Evolutionary conservation across 2,797 vertebrate genomes (phyloP), one percentile per base, ranked within the genome.

Genomic region (Tragelaphus oryx): DNA sequence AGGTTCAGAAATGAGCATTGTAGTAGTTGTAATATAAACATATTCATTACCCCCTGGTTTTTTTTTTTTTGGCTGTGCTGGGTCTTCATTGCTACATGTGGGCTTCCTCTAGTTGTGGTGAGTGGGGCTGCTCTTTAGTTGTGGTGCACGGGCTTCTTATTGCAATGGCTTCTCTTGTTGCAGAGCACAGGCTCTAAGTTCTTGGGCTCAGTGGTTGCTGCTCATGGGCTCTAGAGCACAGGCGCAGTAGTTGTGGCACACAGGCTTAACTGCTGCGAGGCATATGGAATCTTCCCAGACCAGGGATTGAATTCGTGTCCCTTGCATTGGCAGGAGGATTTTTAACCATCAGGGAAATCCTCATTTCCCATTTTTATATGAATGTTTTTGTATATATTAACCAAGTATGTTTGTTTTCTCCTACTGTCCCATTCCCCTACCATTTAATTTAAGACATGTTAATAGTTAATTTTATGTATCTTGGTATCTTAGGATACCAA

Each of bases 401-500:
- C 44, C 75, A 96, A 46, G 24, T 89, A 52, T 26, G 81, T 60
- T 65, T 57, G 17, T 10, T 52, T 78, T 85, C 62, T 46, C 20
- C 59, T 14, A 57, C 13, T 78, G 52, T 92, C 6, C 80, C 30
- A 41, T 92, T 60, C 12, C 30, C 13, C 65, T 93, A 50, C 26
- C 44, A 65, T 93, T 33, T 88, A 87, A 93, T 60, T 48, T 75
- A 93, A 79, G 20, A 55, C n/a, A n/a, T 85, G 30, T 68, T 86
- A 62, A 86, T 76, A 83, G 50, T 91, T 81, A 82, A 87, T 37
- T 84, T 91, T 92, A 24, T 86, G n/a, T 89, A 26, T 91, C 22
- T 6, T 37, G 33, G 1, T 92, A 65, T 78, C 89, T 76, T 0
- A 68, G 59, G n/a, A n/a, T 79, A 83, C 46, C 37, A 65, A 44